Base-by-base conservation (phyloP, 2,113 vertebrate genomes). In the Pterocles orientalis region DNA sequence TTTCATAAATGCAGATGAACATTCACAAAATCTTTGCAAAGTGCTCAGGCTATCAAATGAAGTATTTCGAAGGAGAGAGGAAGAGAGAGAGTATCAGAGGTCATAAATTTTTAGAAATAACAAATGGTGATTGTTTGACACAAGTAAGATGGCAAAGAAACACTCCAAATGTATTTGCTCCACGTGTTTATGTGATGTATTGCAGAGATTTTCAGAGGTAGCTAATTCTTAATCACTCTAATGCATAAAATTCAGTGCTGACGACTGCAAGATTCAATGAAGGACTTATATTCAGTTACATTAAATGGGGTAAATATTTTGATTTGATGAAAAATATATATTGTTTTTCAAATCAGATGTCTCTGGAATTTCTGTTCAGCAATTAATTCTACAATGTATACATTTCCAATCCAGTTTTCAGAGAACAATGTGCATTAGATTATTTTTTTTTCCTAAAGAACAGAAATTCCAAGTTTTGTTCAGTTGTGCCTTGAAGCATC, bases 121-220 rank as follows among this genome's bases (percentile, higher is more conserved):
- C 21, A 15, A 36, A 51, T 25, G 8, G 17, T 41, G 7, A 56
- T 18, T 24, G 13, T 56, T 47, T 41, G 33, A 31, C 57, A 75
- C 15, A 47, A 58, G 56, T 8, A 45, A 51, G 19, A 56, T 54
- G 14, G 36, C 33, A 64, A 70, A 76, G n/a, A 39, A 39, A 18
- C 0, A 0, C 18, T 54, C 56, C 45, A 70, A 18, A 23, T 2
- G 1, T 23, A 4, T 56, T 78, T 79, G 17, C 6, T 41, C 12
- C 34, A 8, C 2, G 0, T 16, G 26, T 66, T 90, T 61, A 8
- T 34, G 41, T 51, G 54, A 3, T 12, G 0, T 61, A 25, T 24
- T 14, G 65, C 16, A 43, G 29, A 62, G 14, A 4, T 19, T 25
- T 25, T 34, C 17, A 54, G 9, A 60, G 36, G 33, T 24, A 50